phyloP scores from a whole-genome alignment of 2,888 invertebrate species.

The Pheosia gnoma region DNA sequence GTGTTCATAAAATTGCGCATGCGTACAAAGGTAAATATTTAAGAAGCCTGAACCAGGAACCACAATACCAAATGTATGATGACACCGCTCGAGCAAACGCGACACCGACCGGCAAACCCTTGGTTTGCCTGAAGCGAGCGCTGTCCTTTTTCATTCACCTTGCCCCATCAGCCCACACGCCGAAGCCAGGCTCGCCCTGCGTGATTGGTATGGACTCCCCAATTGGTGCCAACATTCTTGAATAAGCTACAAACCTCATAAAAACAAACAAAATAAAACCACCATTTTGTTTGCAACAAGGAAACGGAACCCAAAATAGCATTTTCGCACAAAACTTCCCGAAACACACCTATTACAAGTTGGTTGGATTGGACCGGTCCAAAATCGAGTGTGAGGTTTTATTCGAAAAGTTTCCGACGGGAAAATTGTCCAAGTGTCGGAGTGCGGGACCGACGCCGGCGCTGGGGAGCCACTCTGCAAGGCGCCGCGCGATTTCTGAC shows the following conservation, averaged over 20 bases:
- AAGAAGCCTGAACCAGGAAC: no score
- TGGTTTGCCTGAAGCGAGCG: no score
- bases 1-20: no score
- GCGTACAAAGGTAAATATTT: no score
- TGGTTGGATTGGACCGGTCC: constrained; percentile 34
- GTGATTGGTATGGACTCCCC: no score
- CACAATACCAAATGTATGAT: no score
- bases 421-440: constrained; percentile 33
- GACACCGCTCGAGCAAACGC: no score
- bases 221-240: neutral
- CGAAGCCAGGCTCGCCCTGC: no score
- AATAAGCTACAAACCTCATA: neutral
- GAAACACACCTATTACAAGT: constrained; percentile 34
- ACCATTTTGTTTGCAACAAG: neutral
- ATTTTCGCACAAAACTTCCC: constrained; percentile 31
- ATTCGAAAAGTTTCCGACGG: constrained; percentile 35
- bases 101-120: no score
- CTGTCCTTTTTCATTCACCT: no score
- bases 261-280: constrained; percentile 19
- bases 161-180: no score
- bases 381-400: constrained; percentile 36
- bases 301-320: constrained; percentile 3
- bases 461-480: constrained; percentile 13
- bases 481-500: constrained; percentile 6
- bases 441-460: constrained; percentile 12